Percentiles rank a stretch among this genome's conserved stretches.
Conservation (phyloP, 2,113 vertebrate species). For the Campylorhamphus procurvoides region DNA sequence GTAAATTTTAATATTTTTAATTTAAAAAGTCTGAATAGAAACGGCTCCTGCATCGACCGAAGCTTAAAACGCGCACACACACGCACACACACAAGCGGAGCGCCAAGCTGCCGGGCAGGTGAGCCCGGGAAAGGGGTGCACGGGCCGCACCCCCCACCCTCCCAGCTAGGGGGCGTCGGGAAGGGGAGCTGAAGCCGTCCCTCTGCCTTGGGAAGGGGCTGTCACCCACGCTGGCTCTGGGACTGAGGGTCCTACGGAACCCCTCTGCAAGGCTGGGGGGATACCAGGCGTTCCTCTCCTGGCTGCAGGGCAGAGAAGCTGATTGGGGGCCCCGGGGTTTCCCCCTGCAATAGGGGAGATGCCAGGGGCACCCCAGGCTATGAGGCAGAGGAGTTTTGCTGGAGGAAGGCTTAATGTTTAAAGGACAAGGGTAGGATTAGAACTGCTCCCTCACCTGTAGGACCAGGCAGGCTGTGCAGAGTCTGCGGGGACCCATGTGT, state of each 20-base stretch:
- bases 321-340: not conserved
- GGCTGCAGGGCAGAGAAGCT: not conserved
- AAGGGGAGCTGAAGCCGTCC: not conserved
- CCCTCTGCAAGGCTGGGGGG: not conserved
- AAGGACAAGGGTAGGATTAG: not conserved
- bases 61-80: too few relatives aligned
- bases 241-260: not conserved
- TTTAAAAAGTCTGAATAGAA: too few relatives aligned
- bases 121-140: slow-evolving; percentile 13
- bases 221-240: not conserved
- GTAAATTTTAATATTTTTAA: too few relatives aligned
- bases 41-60: too few relatives aligned
- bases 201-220: not conserved
- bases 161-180: not conserved
- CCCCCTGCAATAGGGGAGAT: not conserved
- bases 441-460: not conserved
- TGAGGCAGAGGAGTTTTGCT: not conserved
- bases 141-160: not conserved
- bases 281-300: accelerated
- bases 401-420: accelerated
- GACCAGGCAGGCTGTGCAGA: not conserved
- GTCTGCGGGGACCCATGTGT: not conserved
- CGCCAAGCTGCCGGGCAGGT: slow-evolving; percentile 93
- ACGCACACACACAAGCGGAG: too few relatives aligned
- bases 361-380: accelerated